These are phyloP conservation scores for Tenodera sinensis DNA, from an alignment of 2,888 invertebrate species.

Conservation along the genomic window DNA sequence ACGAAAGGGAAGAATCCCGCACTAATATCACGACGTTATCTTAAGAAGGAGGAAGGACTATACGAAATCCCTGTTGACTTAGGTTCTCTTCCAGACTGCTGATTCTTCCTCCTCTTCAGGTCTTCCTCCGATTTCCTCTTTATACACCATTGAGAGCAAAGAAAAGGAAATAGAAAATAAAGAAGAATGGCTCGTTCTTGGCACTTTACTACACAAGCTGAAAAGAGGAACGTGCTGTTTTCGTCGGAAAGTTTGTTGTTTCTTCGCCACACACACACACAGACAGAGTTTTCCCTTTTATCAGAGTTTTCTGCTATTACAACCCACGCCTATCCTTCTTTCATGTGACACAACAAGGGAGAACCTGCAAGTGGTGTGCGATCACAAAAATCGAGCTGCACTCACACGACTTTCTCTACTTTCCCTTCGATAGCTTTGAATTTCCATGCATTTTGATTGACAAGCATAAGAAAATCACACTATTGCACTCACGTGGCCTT, in stretches of 20 bases:
- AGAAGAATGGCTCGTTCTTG: neutral
- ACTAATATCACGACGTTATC: neutral
- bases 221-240: constrained; percentile 9
- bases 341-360: no score
- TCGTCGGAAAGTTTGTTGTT: neutral
- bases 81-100: neutral
- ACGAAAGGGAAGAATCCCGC: no score
- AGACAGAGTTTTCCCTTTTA: neutral
- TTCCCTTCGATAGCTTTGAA: no score
- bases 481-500: no score
- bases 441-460: no score
- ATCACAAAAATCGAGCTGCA: no score
- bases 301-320: neutral
- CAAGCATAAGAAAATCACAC: no score
- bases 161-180: neutral
- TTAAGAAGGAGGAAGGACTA: neutral
- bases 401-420: no score
- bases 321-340: neutral
- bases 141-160: neutral
- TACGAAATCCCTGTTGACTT: neutral
- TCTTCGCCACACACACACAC: neutral
- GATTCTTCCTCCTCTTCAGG: neutral
- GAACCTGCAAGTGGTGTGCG: no score
- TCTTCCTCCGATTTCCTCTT: neutral
- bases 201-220: constrained; percentile 8